Percentiles rank a stretch among this genome's conserved stretches.
Conservation (phyloP, 2,888 invertebrate genomes). For the Zonitis immaculata region DNA sequence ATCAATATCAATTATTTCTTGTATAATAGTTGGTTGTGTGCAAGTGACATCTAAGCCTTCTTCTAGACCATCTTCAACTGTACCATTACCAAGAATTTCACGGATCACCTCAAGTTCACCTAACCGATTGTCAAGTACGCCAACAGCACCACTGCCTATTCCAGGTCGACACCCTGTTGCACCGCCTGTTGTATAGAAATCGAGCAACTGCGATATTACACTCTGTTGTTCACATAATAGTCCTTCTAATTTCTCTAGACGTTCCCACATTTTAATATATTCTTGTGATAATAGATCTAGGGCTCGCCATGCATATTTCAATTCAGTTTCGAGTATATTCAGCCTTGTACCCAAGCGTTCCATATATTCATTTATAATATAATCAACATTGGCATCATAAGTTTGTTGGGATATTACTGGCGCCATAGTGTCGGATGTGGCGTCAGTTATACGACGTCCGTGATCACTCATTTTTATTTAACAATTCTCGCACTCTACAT, state of each 20-base stretch:
- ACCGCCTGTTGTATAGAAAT: conserved; percentile 65
- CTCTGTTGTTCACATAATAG: conserved; percentile 85
- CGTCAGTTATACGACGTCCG: conserved; percentile 32
- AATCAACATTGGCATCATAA: conserved; percentile 56
- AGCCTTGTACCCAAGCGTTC: conserved; percentile 82
- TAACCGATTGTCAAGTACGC: conserved; percentile 40
- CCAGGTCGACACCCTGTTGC: conserved; percentile 39
- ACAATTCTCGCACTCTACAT: conserved; percentile 19
- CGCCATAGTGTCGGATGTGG: conserved; percentile 38
- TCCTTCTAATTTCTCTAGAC: conserved; percentile 82
- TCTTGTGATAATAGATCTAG: conserved; percentile 86
- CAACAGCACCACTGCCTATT: conserved; percentile 44
- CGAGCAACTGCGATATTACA: conserved; percentile 81
- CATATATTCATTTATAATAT: conserved; percentile 87
- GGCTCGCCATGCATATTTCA: conserved; percentile 90
- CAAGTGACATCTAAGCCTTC: conserved; percentile 58
- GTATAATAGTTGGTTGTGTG: conserved; percentile 43
- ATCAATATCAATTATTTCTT: conserved; percentile 49
- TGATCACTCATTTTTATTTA: conserved; percentile 36
- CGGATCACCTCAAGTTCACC: conserved; percentile 58
- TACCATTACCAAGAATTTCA: conserved; percentile 62
- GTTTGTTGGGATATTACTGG: conserved; percentile 38
- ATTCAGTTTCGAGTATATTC: conserved; percentile 82
- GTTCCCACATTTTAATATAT: conserved; percentile 91
- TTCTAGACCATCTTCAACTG: conserved; percentile 63